These are phyloP conservation scores for Bombycilla garrulus DNA, from an alignment of 2,113 vertebrate species.

Conservation along the genomic window DNA sequence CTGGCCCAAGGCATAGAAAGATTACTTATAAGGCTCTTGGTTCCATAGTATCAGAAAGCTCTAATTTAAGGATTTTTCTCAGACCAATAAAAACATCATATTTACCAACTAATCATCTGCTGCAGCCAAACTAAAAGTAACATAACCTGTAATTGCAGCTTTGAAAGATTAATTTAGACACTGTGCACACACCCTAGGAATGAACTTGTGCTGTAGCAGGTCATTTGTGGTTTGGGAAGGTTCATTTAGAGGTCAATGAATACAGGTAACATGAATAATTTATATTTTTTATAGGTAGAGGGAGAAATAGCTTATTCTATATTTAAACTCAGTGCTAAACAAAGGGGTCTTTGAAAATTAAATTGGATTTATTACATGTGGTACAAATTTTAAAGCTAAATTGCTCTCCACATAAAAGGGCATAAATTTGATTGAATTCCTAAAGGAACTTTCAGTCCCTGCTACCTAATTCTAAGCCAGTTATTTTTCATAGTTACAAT, in stretches of 20 bases:
- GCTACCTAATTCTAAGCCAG: background rate
- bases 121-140: slow-evolving; percentile 46
- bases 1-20: background rate
- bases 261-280: slow-evolving; percentile 60
- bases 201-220: background rate
- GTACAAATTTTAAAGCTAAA: slow-evolving; percentile 43
- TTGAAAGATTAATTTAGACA: slow-evolving; percentile 51
- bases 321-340: slow-evolving; percentile 40
- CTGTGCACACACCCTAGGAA: background rate
- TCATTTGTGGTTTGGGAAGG: slow-evolving; percentile 15
- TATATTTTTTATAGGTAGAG: slow-evolving; percentile 10
- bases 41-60: background rate
- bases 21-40: background rate
- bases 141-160: slow-evolving; percentile 31
- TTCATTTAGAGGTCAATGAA: slow-evolving; percentile 52
- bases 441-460: slow-evolving; percentile 17
- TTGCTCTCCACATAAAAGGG: background rate
- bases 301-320: slow-evolving; percentile 23
- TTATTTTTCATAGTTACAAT: slow-evolving; percentile 11
- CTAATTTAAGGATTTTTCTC: slow-evolving; percentile 23
- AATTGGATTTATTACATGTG: slow-evolving; percentile 8
- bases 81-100: slow-evolving; percentile 2
- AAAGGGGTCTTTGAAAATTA: slow-evolving; percentile 55
- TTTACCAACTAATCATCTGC: slow-evolving; percentile 50
- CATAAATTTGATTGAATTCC: slow-evolving; percentile 38